phyloP scores from a whole-genome alignment of 1,140 invertebrate species.

The Eurosta solidaginis region DNA sequence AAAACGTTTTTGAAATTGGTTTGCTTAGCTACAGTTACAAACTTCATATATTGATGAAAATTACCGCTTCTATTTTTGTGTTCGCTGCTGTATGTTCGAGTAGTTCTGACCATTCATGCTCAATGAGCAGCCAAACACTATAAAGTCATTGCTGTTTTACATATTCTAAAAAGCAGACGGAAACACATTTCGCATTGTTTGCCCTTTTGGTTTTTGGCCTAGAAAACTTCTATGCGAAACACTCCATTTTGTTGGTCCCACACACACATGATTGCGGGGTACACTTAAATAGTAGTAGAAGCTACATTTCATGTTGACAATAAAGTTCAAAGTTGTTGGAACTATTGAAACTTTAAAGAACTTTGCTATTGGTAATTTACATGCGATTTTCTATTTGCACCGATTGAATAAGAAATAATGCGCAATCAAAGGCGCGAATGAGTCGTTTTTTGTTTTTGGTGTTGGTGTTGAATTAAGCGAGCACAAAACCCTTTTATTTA shows the following conservation, averaged over 20 bases:
- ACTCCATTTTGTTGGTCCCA: background rate
- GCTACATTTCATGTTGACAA: conserved; percentile 10
- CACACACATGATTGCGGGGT: background rate
- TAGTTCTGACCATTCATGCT: background rate
- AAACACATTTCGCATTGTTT: background rate
- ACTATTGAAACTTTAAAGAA: conserved; percentile 22
- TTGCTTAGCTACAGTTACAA: no score
- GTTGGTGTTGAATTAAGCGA: background rate
- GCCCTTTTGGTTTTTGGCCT: background rate
- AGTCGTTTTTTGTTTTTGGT: background rate
- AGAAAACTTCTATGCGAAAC: conserved; percentile 7
- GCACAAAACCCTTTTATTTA: background rate
- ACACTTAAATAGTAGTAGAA: background rate
- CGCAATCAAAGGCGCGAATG: conserved; percentile 4
- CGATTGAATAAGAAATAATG: conserved; percentile 6
- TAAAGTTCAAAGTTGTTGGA: conserved; percentile 25
- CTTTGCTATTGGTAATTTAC: conserved; percentile 22
- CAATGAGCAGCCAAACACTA: background rate
- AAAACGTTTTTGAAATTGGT: no score
- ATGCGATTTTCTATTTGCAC: conserved; percentile 18
- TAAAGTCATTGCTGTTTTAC: background rate
- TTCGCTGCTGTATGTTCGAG: no score
- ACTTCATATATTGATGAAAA: no score
- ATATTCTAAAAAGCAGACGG: background rate
- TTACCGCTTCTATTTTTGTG: no score